Evolutionary conservation across 2,797 vertebrate species (phyloP), one percentile per base, ranked within the genome.

Genomic region (Chanos chanos): DNA sequence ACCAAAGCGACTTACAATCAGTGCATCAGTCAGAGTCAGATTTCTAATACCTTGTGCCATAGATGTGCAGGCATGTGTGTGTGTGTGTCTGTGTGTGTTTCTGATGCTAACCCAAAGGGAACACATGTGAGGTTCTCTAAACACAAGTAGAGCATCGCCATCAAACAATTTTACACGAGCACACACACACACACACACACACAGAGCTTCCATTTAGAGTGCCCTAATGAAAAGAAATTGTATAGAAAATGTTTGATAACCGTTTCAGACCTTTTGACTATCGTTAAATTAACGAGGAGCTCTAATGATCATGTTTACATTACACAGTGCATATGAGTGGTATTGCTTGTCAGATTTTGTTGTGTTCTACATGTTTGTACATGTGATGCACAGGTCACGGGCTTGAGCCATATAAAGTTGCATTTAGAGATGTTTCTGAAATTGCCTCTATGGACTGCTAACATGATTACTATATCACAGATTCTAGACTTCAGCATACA

Each of bases 1-100:
- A 50, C 69, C 60, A 61, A 68, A 76, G 77, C 81, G 82, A 83
- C 24, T 61, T 7, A 50, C 55, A 39, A 22, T n/a, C 53, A 61
- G 51, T 61, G 64, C 65, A 68, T 47, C 50, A 40, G 44, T n/a
- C n/a, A n/a, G 58, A 52, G 33, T 52, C n/a, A 61, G 51, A 63
- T 21, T 68, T 61, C 37, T 48, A 22, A 24, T 61, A 22, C 51
- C 4, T 39, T 28, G 24, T 34, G 12, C 45, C 41, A 41, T 28
- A 41, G 16, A 19, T 36, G 8, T 54, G 51, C 67, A 27, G 47
- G 27, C 13, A 1, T 24, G 25, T 53, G 22, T 30, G 21, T 24
- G 24, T 15, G 15, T 36, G 36, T 59, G 18, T 45, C 37, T 47
- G 33, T 49, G 30, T 63, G 43, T 37, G 54, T 54, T 28, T 66